Evolutionary conservation across 2,888 invertebrate species (phyloP), one percentile per base, ranked within the genome.

Genomic region (Platycheirus albimanus): DNA sequence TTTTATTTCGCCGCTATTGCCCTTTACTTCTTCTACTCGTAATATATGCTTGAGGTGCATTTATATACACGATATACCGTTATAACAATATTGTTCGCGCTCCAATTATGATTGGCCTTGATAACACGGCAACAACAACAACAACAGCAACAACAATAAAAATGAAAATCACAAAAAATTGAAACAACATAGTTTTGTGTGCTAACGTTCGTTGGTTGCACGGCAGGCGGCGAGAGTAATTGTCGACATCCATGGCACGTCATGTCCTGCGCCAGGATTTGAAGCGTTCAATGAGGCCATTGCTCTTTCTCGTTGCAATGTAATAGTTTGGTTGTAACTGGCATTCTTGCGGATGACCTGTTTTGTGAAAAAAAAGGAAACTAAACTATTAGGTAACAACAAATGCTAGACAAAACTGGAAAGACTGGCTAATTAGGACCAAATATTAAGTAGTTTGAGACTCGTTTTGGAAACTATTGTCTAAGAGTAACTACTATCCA

Each of bases 81-180:
- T 72, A 74, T 83, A 83, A 83, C 83, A 83, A 83, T 78, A 83
- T 78, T 83, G 83, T 83, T 83, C 83, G 74, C 83, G 83, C 78
- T 78, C 83, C 77, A 78, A 78, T 83, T 83, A 83, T 83, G 78
- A 78, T 83, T 77, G 83, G 67, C 83, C 83, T 83, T 83, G 78
- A 78, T 78, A 64, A 58, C 41, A 33, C 24, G 3, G 8, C 30
- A 74, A 51, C 54, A 72, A 51, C 30, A 58, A 33, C 30, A 38
- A 45, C 20, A 28, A 45, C 20, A 51, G 30, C 15, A 61, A 61
- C 20, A 33, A 63, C 43, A 38, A 47, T n/a, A n/a, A n/a, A n/a
- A n/a, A n/a, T n/a, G n/a, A 54, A 33, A 49, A 49, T 36, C 11
- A 33, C 11, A 47, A 70, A 17, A 15, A 47, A 30, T 33, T 74